Base-by-base conservation (phyloP, 2,888 invertebrate genomes). In the Fabriciana adippe region DNA sequence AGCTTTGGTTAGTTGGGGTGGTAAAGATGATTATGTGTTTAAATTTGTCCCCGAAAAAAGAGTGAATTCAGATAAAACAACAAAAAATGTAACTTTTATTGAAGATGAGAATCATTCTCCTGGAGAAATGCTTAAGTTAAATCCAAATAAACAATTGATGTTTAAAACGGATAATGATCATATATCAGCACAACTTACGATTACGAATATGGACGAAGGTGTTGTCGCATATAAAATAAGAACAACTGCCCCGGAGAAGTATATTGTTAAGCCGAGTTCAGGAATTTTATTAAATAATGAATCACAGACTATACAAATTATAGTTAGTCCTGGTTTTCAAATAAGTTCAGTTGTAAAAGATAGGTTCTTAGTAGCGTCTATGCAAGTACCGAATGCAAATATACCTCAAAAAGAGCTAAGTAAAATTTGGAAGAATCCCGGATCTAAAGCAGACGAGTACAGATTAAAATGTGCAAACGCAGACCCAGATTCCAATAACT, bases 161-260 rank as follows among this genome's bases (percentile, higher is more conserved):
- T 96, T 96, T 81, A 87, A 89, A 66, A 94, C 90, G 73, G 93
- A 93, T 66, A 94, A 93, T 57, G 93, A 92, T 68, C 95, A 95
- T 79, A 83, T 94, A 55, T 86, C 89, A 61, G 94, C 95, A 69
- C 92, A 90, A 18, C 92, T 95, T 77, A 92, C 90, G 6, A 84
- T 97, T 21, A 94, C 93, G 70, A 97, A 97, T 84, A 89, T 92
- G 60, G 94, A 95, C 55, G 84, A 88, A 5, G 73, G 72, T 21
- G 54, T 75, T 13, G 68, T 83, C 13, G 80, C 79, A 68, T 91
- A 88, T 66, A 86, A 98, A 97, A 95, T 98, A 74, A 97, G 98
- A 90, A 98, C 97, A 6, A 98, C 98, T 15, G 95, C 97, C 0
- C 97, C 98, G 0, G 97, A 97, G 79, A 97, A 97, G 82, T 98